These are phyloP conservation scores for Gymnosoma rotundatum DNA, from an alignment of 2,888 invertebrate species.

Conservation along the genomic window DNA sequence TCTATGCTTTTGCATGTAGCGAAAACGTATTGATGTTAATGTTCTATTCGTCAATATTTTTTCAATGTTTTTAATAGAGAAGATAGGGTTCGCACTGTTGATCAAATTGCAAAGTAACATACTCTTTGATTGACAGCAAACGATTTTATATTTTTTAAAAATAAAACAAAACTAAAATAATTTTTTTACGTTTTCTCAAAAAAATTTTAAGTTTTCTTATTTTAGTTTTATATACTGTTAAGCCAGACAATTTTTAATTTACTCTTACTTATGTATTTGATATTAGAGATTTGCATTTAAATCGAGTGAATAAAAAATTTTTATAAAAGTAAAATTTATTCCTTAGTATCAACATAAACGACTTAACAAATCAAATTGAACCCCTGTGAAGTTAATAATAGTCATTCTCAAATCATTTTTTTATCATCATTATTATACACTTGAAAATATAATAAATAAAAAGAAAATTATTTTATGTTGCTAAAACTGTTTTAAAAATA, in stretches of 20 bases:
- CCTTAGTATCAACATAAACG: neutral
- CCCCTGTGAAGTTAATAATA: constrained; percentile 48
- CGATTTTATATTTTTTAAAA: too few relatives aligned
- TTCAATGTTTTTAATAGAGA: too few relatives aligned
- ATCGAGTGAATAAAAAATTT: neutral
- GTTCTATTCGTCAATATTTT: too few relatives aligned
- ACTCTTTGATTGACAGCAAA: too few relatives aligned
- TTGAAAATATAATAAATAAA: constrained; percentile 25
- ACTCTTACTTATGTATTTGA: neutral
- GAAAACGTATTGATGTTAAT: too few relatives aligned
- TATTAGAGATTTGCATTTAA: neutral
- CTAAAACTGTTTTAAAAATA: neutral
- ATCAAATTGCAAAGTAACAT: too few relatives aligned
- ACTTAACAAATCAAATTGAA: constrained; percentile 30
- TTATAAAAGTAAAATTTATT: neutral
- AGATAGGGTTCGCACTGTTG: too few relatives aligned
- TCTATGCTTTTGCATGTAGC: too few relatives aligned
- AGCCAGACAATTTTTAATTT: neutral
- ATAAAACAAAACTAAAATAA: too few relatives aligned
- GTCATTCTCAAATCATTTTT: constrained; percentile 27
- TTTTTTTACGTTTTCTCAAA: too few relatives aligned
- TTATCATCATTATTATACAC: constrained; percentile 20
- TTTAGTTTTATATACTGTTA: neutral
- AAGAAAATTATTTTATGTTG: constrained; percentile 28
- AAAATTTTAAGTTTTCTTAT: neutral